Conservation (phyloP, 1,140 invertebrate genomes). For the Halesus radiatus region DNA sequence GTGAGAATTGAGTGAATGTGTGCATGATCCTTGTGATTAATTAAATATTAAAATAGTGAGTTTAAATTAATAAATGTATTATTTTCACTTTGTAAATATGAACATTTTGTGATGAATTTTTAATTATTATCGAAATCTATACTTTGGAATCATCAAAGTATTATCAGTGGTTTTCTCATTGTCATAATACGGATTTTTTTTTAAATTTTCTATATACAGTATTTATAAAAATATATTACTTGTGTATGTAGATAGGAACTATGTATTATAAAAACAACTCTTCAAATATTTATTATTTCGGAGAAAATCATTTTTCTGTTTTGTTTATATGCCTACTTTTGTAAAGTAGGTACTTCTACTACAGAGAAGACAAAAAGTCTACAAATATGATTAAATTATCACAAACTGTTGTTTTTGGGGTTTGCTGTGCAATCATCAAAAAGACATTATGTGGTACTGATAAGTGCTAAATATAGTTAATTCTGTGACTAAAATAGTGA, state of each 20-base stretch:
- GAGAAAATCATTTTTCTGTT: conserved; percentile 26
- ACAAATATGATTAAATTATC: no score
- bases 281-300: background rate
- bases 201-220: conserved; percentile 16
- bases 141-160: conserved; percentile 41
- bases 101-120: conserved; percentile 53
- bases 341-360: no score
- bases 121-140: conserved; percentile 31
- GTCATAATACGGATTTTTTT: conserved; percentile 2
- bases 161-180: conserved; percentile 56
- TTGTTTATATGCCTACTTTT: no score
- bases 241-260: conserved; percentile 37
- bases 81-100: conserved; percentile 55
- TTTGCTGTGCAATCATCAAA: no score
- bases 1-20: conserved; percentile 55
- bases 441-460: no score
- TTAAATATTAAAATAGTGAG: conserved; percentile 54
- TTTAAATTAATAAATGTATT: conserved; percentile 54
- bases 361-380: no score
- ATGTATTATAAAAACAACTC: conserved; percentile 36
- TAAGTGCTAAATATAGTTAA: no score
- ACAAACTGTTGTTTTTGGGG: no score
- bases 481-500: no score
- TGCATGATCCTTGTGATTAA: conserved; percentile 56
- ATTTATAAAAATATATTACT: background rate